Evolutionary conservation across 1,140 invertebrate genomes (phyloP), one percentile per base, ranked within the genome.

Genomic region (Riptortus pedestris): DNA sequence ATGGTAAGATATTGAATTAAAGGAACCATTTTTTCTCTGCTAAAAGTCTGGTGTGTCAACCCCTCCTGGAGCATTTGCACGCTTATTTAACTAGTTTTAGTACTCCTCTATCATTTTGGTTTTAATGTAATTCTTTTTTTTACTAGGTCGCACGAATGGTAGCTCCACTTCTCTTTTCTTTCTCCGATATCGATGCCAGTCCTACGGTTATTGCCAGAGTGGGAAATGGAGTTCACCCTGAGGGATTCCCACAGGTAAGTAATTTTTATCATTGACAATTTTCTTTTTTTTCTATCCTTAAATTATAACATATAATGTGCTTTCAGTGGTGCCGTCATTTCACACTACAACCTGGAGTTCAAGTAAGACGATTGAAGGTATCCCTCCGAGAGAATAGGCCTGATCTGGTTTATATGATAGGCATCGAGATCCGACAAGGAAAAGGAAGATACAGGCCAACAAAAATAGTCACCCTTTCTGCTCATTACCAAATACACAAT

Each of bases 401-500:
- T 5, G 87, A 89, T 64, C 60, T 72, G 45, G 81, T 89, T 27
- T 90, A 86, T 73, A 76, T 87, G 27, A 84, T 90, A 72, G 94
- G 95, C 45, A 88, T 98, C 55, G 85, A 92, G 67, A 85, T 93
- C n/a, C 79, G 89, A 60, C 80, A 84, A 38, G 95, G 93, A 0
- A 82, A 87, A 68, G 95, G 93, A 38, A 79, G 86, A 68, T 96
- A 96, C 76, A 78, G 87, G 43, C 83, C 88, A 69, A 97, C 95
- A 2, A 90, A 87, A 71, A 88, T 98, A 69, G 88, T 97, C 14
- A 96, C 91, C 11, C 81, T 98, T 65, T 89, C 92, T 3, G 93
- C 96, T 29, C 80, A 93, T 68, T 98, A 90, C 77, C 89, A 94
- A 73, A 77, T 98, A 47, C 90, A 96, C 72, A 98, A 99, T 76